Evolutionary conservation across 1,140 invertebrate genomes (phyloP), one percentile per base, ranked within the genome.

Genomic region (Trichoplusia ni): DNA sequence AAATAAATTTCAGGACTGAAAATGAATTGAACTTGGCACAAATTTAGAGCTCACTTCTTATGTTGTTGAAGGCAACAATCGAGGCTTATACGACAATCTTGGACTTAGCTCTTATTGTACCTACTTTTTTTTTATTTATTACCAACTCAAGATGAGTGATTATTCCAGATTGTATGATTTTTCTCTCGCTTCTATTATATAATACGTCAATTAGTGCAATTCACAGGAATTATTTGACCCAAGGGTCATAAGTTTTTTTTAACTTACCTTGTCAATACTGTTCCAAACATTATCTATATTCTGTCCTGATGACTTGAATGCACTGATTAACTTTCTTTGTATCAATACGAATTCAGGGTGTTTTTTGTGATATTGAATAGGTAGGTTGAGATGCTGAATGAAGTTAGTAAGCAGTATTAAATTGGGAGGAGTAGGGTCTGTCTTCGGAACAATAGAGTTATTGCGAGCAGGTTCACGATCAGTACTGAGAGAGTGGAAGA

Each of bases 381-480:
- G 83, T 37, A 90, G 77, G 66, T 83, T 81, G 4, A 88, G 72
- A 68, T 83, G 78, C n/a, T n/a, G n/a, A n/a, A n/a, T n/a, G n/a
- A n/a, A n/a, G 16, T 86, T 77, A 63, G 82, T 79, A 46, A 90
- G 86, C 44, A 86, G 83, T 71, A 73, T 81, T 51, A 85, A 82
- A 25, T 86, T 59, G 79, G 69, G 78, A 25, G 79, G 71, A 11
- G 69, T 61, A 8, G 71, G 53, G 46, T 82, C 82, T 54, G 80
- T 31, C 69, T 83, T 86, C 31, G 80, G 65, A 64, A 65, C 75
- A 23, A 73, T 79, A 4, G 81, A 46, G 23, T 73, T 82, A 63
- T 81, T 81, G 9, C 53, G 71, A 16, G 67, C 27, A 33, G 76
- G 69, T 68, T 67, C 79, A 33, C 71, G 71, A 18, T 75, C 68